phyloP scores from a whole-genome alignment of 2,888 invertebrate genomes.

The Osedax fenrisi region DNA sequence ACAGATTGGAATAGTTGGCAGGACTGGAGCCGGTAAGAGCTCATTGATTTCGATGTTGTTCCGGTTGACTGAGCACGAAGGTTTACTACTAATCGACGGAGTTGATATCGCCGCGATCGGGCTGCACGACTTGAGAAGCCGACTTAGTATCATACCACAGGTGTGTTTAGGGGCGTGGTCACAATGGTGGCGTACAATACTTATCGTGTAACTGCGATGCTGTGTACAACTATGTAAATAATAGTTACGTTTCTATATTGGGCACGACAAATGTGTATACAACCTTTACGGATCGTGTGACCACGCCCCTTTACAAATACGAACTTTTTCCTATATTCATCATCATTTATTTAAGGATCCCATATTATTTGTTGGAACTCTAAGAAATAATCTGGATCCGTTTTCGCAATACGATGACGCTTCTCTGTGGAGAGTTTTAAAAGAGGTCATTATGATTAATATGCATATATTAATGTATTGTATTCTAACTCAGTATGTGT shows the following conservation, averaged over 20 bases:
- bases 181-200: no score
- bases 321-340: no score
- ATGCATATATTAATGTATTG: no score
- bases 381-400: slow-evolving; percentile 24
- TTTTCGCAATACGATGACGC: slow-evolving; percentile 13
- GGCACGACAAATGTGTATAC: no score
- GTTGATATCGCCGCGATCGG: slow-evolving; percentile 57
- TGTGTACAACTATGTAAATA: no score
- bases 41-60: slow-evolving; percentile 65
- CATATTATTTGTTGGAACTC: slow-evolving; percentile 21
- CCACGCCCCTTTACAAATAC: no score
- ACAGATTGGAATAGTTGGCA: slow-evolving; percentile 60
- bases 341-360: slow-evolving; percentile 17
- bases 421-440: slow-evolving; percentile 2
- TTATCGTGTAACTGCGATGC: no score
- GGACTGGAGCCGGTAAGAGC: slow-evolving; percentile 54
- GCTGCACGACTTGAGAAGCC: slow-evolving; percentile 64
- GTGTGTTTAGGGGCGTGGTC: background rate
- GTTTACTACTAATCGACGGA: slow-evolving; percentile 68
- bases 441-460: no score
- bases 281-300: no score
- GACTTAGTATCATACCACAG: slow-evolving; percentile 66
- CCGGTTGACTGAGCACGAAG: slow-evolving; percentile 67
- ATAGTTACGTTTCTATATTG: no score
- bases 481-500: no score